These are phyloP conservation scores for Greenwoodochromis staneri DNA, from an alignment of 2,113 vertebrate genomes.

Conservation along the genomic window DNA sequence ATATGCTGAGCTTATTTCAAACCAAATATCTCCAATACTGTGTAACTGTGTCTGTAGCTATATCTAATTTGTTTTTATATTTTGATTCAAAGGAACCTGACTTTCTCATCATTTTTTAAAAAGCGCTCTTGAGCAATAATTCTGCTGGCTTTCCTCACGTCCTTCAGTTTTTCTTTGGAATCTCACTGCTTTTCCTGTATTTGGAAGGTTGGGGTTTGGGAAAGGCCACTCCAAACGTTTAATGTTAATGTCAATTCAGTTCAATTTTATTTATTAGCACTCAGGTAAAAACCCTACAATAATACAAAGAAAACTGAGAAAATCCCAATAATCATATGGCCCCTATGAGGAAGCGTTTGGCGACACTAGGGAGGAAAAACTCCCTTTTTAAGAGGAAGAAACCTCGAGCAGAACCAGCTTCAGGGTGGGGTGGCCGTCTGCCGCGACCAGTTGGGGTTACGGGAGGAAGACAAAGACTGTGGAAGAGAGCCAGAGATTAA, in stretches of 20 bases:
- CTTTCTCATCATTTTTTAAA: not conserved
- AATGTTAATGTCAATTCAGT: not conserved
- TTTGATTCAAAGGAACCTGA: not conserved
- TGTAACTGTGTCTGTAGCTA: not conserved
- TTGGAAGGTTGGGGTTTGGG: not conserved
- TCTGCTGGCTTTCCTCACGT: fast-evolving
- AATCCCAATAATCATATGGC: not conserved
- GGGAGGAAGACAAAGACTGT: not conserved
- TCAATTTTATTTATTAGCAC: not conserved
- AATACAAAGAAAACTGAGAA: not conserved
- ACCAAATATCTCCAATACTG: not conserved
- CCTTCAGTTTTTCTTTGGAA: not conserved
- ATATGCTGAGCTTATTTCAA: not conserved
- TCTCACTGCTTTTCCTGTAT: not conserved
- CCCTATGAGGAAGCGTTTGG: fast-evolving
- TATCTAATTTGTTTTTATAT: not conserved
- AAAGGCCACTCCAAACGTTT: not conserved
- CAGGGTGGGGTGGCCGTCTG: fast-evolving
- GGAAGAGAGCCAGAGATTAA: not conserved
- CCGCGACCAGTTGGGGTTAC: fast-evolving
- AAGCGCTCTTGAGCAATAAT: not conserved
- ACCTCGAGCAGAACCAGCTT: not conserved
- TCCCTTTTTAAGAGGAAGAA: not conserved
- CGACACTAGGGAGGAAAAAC: fast-evolving
- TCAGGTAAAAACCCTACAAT: not conserved